Evolutionary conservation across 1,140 invertebrate species (phyloP).

Genomic region (Apis florea): DNA sequence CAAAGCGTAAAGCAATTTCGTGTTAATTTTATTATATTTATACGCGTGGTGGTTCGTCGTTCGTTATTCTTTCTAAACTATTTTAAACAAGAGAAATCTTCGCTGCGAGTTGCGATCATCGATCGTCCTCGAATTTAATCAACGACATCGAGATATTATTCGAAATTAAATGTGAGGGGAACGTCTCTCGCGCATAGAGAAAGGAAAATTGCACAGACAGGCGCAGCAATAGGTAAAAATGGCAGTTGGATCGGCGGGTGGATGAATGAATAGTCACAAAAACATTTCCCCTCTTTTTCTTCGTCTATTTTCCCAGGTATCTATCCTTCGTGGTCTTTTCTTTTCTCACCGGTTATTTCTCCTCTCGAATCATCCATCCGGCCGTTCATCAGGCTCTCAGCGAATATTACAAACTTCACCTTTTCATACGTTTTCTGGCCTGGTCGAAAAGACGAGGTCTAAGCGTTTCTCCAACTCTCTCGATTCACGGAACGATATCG

Average conservation of each 20-base stretch:
- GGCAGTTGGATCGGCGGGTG: not conserved
- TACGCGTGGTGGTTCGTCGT: no score
- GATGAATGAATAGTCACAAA: slow-evolving; percentile 39
- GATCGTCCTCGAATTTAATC: no score
- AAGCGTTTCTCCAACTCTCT: not conserved
- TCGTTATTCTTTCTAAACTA: no score
- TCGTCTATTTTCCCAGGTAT: slow-evolving; percentile 29
- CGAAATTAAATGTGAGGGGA: no score
- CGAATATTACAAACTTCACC: slow-evolving; percentile 66
- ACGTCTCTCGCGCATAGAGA: not conserved
- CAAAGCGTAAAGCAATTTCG: no score
- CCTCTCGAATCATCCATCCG: slow-evolving; percentile 61
- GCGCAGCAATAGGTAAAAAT: slow-evolving; percentile 6
- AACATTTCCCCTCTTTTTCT: slow-evolving; percentile 9
- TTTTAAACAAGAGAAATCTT: no score
- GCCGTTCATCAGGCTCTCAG: slow-evolving; percentile 58
- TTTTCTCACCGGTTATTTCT: slow-evolving; percentile 35
- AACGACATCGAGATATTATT: no score
- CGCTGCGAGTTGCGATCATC: no score
- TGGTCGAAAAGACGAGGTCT: slow-evolving; percentile 38
- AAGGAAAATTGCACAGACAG: not conserved
- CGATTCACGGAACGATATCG: no score
- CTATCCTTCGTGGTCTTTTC: slow-evolving; percentile 33
- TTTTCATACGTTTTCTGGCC: slow-evolving; percentile 60
- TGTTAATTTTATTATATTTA: no score